A percentile compares a stretch with the other conserved stretches of the same genome.
phyloP scores from a whole-genome alignment of 2,113 vertebrate species.

The Deroptyus accipitrinus region DNA sequence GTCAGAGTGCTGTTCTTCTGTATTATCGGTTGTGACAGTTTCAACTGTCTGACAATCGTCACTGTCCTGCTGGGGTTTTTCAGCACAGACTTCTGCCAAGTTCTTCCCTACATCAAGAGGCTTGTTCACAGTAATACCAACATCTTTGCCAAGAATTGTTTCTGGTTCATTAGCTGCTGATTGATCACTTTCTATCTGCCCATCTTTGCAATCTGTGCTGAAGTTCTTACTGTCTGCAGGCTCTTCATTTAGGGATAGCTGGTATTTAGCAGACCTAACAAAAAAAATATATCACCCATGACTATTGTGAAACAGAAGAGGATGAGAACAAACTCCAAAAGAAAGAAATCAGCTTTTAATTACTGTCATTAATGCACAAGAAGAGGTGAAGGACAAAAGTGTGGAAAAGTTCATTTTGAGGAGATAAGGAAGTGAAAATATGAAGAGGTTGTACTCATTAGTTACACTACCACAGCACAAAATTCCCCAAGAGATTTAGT shows the following conservation, averaged over 20 bases:
- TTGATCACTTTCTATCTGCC: not conserved
- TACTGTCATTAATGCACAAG: not conserved
- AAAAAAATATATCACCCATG: not conserved
- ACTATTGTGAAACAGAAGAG: not conserved
- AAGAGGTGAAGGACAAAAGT: not conserved
- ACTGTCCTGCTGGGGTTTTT: not conserved
- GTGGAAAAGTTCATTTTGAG: not conserved
- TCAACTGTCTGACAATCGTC: not conserved
- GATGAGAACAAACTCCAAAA: not conserved
- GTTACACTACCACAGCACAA: not conserved
- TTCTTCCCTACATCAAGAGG: not conserved
- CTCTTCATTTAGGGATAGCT: conserved; percentile 68
- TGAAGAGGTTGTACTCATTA: not conserved
- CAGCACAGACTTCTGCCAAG: not conserved
- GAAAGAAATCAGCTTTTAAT: not conserved
- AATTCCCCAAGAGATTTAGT: not conserved
- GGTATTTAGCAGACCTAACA: conserved; percentile 86
- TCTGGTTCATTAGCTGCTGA: not conserved
- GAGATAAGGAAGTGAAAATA: not conserved
- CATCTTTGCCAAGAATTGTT: not conserved
- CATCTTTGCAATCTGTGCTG: not conserved
- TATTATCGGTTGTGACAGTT: not conserved
- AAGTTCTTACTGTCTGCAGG: not conserved
- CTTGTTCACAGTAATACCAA: not conserved
- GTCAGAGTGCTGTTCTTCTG: not conserved